Evolutionary conservation across 2,797 vertebrate species (phyloP), one percentile per base, ranked within the genome.

Genomic region (Pipistrellus kuhlii): DNA sequence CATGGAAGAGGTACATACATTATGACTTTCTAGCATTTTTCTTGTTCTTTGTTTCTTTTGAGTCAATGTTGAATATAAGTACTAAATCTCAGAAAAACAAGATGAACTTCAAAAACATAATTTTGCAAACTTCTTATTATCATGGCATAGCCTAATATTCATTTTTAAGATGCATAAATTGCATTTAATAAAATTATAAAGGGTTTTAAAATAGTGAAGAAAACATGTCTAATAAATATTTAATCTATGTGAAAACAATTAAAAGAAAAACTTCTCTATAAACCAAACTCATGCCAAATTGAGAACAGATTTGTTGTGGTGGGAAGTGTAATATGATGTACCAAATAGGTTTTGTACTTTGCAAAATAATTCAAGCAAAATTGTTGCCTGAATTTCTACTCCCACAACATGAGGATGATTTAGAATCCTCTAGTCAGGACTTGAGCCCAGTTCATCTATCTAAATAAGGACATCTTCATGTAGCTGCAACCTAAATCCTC

Each of bases 51-150:
- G 7, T 77, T 51, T 64, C 35, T 66, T 6, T 41, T 68, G 38
- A 46, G 32, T 72, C 44, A 25, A 53, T 35, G 13, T 85, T 73
- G 4, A 30, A 57, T 44, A 13, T 85, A 51, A 88, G 86, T 68
- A 78, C 69, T 72, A 51, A 66, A 96, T 76, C 35, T 73, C 57
- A 57, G n/a, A 94, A 94, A 92, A 18, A 69, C 51, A 76, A 96
- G 75, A 76, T 73, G 21, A 94, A 30, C 35, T 82, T 95, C n/a
- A 80, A 85, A 20, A n/a, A 53, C 7, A 83, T 78, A 75, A 53
- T 44, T 55, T 25, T 88, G 8, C 66, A 93, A 51, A 35, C 13
- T 73, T 85, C 51, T 85, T 77, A 35, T 73, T 85, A 48, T 38
- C 18, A 81, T 32, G 66, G 64, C 27, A 30, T 93, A 80, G 41